A percentile compares a stretch with the other conserved stretches of the same genome.
phyloP scores from a whole-genome alignment of 1,140 invertebrate genomes.

The Drosophila bifasciata region DNA sequence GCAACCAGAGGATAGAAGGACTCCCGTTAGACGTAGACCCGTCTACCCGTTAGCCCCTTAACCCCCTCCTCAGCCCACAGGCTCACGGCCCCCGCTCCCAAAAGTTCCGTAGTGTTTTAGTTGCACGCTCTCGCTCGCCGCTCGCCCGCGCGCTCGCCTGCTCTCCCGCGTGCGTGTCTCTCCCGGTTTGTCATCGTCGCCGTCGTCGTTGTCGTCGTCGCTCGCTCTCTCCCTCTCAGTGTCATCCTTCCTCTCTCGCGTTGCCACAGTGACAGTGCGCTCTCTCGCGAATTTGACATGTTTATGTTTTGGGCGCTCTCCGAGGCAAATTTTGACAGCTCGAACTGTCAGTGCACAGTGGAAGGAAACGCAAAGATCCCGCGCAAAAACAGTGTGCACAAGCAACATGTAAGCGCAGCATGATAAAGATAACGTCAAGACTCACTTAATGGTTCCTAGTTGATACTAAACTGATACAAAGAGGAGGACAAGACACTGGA shows the following conservation, averaged over 20 bases:
- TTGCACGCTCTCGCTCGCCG: constrained; percentile 43
- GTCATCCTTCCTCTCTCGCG: constrained; percentile 11
- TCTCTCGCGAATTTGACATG: constrained; percentile 60
- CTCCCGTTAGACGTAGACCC: constrained; percentile 47
- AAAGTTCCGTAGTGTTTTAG: constrained; percentile 64
- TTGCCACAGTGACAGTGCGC: constrained; percentile 10
- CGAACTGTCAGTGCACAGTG: constrained; percentile 74
- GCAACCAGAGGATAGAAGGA: constrained; percentile 52
- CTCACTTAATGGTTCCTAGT: constrained; percentile 74
- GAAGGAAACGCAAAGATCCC: constrained; percentile 35
- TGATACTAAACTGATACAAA: constrained; percentile 65
- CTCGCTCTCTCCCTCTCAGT: constrained; percentile 9
- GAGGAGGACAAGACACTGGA: constrained; percentile 17
- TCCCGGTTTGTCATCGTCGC: neutral
- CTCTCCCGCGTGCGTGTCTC: constrained; percentile 16
- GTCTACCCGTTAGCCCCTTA: constrained; percentile 26
- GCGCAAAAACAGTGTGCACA: constrained; percentile 18
- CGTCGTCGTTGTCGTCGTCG: too few relatives aligned
- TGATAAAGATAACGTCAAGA: constrained; percentile 14
- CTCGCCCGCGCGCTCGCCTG: constrained; percentile 37
- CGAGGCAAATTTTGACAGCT: constrained; percentile 73
- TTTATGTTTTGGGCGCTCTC: constrained; percentile 80
- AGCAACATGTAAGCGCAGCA: constrained; percentile 30
- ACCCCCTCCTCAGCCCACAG: constrained; percentile 15
- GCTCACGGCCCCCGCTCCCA: constrained; percentile 26